Evolutionary conservation across 2,888 invertebrate species (phyloP), one percentile per base, ranked within the genome.

Genomic region (Acronicta alni): DNA sequence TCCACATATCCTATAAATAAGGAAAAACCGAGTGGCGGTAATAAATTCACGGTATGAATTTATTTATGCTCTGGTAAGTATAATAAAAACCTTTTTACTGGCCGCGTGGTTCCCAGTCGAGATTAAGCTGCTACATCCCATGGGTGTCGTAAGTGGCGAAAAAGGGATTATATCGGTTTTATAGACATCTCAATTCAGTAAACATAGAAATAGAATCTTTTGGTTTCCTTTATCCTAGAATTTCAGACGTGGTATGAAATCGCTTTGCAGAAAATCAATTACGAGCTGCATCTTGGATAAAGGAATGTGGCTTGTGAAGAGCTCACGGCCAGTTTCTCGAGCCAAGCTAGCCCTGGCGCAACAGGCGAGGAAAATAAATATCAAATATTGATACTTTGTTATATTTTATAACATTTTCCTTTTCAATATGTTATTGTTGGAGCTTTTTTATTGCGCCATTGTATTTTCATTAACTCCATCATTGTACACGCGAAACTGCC

Each of bases 11-110:
- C 39, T 52, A 63, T 63, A 62, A 66, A 66, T 55, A 67, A 52
- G 64, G 70, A 57, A 56, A 63, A 47, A 52, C 17, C 38, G 54
- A 55, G 64, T 56, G 44, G 56, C 51, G 44, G 71, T 52, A 67
- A 63, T 64, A 70, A 67, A 67, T 67, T 67, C 47, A 41, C 65
- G 52, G 71, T 64, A 67, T 64, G 57, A 70, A 64, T 70, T 67
- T 67, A 70, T 67, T 70, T 63, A 70, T 67, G 64, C 37, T 52
- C 26, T 64, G 51, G 57, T 70, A 44, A 38, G 56, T 66, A 70
- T 66, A 63, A 66, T 69, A 66, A 62, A n/a, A 62, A 57, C 51
- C 32, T 56, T 67, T 52, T 57, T 42, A 37, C 57, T 48, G 52
- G 46, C 37, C 47, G 16, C 44, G 51, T 70, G 56, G 57, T 48